Base-by-base conservation (phyloP, 2,113 vertebrate genomes). In the Chlamydotis undulata region DNA sequence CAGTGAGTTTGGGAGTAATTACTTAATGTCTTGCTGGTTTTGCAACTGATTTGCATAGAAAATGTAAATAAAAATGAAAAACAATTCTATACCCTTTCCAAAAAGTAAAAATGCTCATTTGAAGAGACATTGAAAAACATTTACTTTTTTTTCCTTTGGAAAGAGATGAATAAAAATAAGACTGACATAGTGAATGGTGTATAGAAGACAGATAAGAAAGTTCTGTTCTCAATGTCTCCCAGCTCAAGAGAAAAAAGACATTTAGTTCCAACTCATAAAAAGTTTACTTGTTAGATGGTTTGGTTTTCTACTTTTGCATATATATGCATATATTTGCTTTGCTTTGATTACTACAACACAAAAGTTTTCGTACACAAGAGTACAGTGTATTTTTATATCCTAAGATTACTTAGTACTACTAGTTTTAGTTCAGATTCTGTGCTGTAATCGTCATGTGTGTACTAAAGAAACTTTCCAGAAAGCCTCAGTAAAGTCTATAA, bases 31-130 rank as follows among this genome's bases (percentile, higher is more conserved):
- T 53, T 73, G 24, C 14, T 68, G 79, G 16, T 55, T 91, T 71
- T 59, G 17, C 7, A 77, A 43, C 7, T 2, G 8, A 56, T 55
- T 69, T 28, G 5, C 21, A 63, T 7, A 63, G 28, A 73, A 91
- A 83, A 89, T 37, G 3, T 7, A 63, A 80, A 57, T 29, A 8
- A 55, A 43, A 28, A 47, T 33, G 22, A 29, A 45, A 79, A 21
- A 0, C 2, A 77, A 31, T 12, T 1, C 53, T 35, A 6, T 23
- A 10, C 5, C 13, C 4, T 55, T 67, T 76, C 3, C 11, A 63
- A 80, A 89, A 86, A 19, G 1, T 19, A 67, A 86, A 86, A 93
- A 70, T 25, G 7, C 6, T 63, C 5, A 17, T 26, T 61, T 79
- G 13, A 83, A 86, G 19, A 57, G 3, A 53, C 2, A 31, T 4